Conservation (phyloP, 2,888 invertebrate genomes). For the Lysandra bellargus region DNA sequence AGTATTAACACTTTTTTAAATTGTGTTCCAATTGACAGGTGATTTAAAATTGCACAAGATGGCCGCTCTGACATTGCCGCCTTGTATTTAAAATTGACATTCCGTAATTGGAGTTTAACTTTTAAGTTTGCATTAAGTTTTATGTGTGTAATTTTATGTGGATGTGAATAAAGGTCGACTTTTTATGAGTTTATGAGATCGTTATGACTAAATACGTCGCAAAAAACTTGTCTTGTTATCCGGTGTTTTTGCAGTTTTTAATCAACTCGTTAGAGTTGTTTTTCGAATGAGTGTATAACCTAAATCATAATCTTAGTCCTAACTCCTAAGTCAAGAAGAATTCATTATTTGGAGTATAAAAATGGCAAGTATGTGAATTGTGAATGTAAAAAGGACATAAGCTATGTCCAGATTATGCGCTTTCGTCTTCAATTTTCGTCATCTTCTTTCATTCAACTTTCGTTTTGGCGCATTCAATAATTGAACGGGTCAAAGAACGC, state of each 20-base stretch:
- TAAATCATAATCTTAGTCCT: no score
- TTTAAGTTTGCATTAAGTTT: conserved; percentile 20
- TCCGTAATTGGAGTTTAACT: conserved; percentile 22
- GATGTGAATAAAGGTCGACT: background rate
- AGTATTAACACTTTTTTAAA: background rate
- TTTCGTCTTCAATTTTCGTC: no score
- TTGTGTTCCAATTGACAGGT: conserved; percentile 18
- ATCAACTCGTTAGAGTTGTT: background rate
- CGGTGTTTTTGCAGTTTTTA: background rate
- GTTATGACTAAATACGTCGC: conserved; percentile 7
- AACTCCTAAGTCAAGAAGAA: no score
- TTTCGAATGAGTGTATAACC: background rate
- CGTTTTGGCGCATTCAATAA: no score
- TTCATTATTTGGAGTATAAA: no score
- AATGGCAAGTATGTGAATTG: no score
- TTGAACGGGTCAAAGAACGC: no score
- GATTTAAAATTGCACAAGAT: conserved; percentile 9
- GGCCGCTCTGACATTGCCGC: conserved; percentile 17
- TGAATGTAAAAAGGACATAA: no score
- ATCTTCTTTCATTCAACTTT: no score
- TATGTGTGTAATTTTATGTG: conserved; percentile 21
- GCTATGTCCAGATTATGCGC: no score
- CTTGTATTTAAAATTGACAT: conserved; percentile 31
- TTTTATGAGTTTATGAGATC: background rate
- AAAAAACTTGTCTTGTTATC: conserved; percentile 2